These are phyloP conservation scores for Pagetopsis macropterus DNA, from an alignment of 2,797 vertebrate species.

Conservation along the genomic window DNA sequence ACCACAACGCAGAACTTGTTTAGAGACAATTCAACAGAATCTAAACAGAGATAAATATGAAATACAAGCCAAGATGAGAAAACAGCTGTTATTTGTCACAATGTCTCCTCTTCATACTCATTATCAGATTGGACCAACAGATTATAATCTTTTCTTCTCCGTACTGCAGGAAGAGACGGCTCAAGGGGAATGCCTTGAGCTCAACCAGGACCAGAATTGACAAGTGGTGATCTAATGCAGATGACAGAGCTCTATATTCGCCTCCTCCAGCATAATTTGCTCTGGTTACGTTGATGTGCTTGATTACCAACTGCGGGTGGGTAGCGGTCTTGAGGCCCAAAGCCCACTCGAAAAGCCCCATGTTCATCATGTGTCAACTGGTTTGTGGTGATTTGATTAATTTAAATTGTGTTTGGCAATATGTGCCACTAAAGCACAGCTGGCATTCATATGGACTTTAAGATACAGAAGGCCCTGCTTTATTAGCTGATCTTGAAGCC, in stretches of 20 bases:
- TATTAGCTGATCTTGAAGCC: not conserved
- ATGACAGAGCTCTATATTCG: constrained; percentile 17
- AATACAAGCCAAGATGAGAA: constrained; percentile 54
- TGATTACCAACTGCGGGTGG: not conserved
- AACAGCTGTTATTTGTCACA: constrained; percentile 66
- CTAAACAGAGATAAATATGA: constrained; percentile 54
- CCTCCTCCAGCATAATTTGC: not conserved
- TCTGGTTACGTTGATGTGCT: not conserved
- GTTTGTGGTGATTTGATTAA: not conserved
- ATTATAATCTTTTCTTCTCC: constrained; percentile 36
- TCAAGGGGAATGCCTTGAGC: constrained; percentile 35
- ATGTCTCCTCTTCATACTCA: constrained; percentile 41
- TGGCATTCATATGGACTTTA: not conserved
- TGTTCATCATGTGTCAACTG: not conserved
- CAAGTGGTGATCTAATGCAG: constrained; percentile 36
- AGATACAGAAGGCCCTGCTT: not conserved
- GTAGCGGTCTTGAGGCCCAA: not conserved
- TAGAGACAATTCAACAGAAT: constrained; percentile 53
- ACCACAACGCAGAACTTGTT: constrained; percentile 59
- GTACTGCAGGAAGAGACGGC: constrained; percentile 30
- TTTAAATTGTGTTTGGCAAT: not conserved
- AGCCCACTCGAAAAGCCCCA: not conserved
- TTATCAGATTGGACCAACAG: constrained; percentile 42
- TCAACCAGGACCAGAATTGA: constrained; percentile 47
- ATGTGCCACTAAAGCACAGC: not conserved